Evolutionary conservation across 2,797 vertebrate genomes (phyloP), one percentile per base, ranked within the genome.

Genomic region (Lepus townsendii): DNA sequence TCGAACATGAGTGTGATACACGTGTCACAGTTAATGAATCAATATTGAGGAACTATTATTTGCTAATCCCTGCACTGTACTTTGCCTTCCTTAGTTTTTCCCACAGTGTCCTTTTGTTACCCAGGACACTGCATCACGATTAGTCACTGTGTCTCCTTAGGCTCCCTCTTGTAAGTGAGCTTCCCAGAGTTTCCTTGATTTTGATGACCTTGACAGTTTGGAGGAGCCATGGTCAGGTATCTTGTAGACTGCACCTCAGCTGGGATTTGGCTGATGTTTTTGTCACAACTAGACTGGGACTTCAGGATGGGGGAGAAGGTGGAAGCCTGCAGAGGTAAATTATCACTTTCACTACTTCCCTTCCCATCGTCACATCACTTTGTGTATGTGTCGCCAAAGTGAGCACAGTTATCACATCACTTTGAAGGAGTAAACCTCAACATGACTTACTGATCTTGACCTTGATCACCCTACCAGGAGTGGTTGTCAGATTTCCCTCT

Each of bases 1-100:
- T 65, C 9, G 19, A 32, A 6, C 0, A 1, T 38, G 50, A 30
- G 13, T 22, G 3, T 42, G 35, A 38, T 35, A 1, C 20, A 0
- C 54, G n/a, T 63, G 35, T 68, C 4, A 26, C 27, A 72, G 7
- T 54, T 47, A 47, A 35, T 35, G 3, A 71, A 20, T 20, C n/a
- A 11, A 2, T 38, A 52, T 0, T 30, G 12, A 52, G 10, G 2
- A 0, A 3, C 22, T 3, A 20, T 86, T 11, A 52, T 35, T 83
- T 14, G 32, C 30, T 16, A 2, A 22, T 52, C 38, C 79, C 54
- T 52, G 2, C 14, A 79, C 42, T 73, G 57, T 32, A 47, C 3
- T 27, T n/a, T 19, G 20, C 32, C 77, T 88, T 54, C 13, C 24
- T 60, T 94, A 35, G 27, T 52, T 91, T 73, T 92, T n/a, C 69